Evolutionary conservation across 2,113 vertebrate species (phyloP).

Genomic region (Paradisaea rubra): DNA sequence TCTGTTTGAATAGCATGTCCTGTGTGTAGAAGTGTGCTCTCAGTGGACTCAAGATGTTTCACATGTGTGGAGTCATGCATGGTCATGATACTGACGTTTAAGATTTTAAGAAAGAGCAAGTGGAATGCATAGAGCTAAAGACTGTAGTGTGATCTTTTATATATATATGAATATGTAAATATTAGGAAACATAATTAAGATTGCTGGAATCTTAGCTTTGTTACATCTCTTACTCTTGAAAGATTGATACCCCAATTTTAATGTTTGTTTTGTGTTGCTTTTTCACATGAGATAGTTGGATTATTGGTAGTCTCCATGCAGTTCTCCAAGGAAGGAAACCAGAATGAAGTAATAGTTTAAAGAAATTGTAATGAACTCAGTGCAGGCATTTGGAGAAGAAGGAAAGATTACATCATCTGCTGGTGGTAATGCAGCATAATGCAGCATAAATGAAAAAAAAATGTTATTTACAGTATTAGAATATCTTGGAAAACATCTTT

Average conservation of each 20-base stretch:
- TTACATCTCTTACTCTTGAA: neutral
- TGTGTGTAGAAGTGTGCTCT: neutral
- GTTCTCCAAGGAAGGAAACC: neutral
- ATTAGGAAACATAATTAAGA: neutral
- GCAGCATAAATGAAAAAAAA: neutral
- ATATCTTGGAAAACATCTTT: neutral
- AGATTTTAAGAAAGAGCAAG: neutral
- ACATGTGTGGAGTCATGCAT: accelerated
- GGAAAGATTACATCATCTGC: neutral
- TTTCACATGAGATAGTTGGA: neutral
- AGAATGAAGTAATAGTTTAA: neutral
- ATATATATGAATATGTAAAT: neutral
- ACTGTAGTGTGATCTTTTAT: neutral
- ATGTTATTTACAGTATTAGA: neutral
- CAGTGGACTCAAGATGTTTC: neutral
- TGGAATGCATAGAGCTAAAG: neutral
- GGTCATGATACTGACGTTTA: neutral
- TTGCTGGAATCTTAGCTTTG: neutral
- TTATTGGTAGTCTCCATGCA: neutral
- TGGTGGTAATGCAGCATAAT: neutral
- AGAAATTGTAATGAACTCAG: neutral
- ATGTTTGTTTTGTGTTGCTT: neutral
- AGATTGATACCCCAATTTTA: neutral
- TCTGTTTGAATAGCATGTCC: neutral
- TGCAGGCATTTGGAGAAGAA: neutral